Percentiles rank a stretch among this genome's conserved stretches.
phyloP scores from a whole-genome alignment of 2,888 invertebrate species.

The Scaptomyza cyrtandrae region DNA sequence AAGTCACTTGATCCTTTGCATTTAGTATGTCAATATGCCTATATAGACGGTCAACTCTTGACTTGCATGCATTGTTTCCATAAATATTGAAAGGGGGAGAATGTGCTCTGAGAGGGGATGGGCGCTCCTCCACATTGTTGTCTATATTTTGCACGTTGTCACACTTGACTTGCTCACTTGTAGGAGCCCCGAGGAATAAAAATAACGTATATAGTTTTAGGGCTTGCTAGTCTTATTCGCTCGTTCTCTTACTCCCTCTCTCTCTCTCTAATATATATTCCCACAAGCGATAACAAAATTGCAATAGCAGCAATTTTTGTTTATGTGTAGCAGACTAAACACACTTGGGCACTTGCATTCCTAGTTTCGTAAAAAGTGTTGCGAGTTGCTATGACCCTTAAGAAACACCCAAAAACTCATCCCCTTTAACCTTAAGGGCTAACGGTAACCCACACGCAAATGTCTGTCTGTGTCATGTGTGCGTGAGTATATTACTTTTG shows the following conservation, averaged over 20 bases:
- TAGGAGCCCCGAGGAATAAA: background rate
- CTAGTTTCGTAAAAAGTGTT: constrained; percentile 10
- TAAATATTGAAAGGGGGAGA: constrained; percentile 42
- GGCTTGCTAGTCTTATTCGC: constrained; percentile 32
- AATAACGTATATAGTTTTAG: constrained; percentile 25
- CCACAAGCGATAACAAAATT: background rate
- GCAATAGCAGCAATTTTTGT: constrained; percentile 20
- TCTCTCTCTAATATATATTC: constrained; percentile 1
- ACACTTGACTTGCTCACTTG: constrained; percentile 50
- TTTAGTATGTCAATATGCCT: constrained; percentile 72
- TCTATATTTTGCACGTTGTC: constrained; percentile 56
- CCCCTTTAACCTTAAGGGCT: constrained; percentile 11
- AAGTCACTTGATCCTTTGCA: constrained; percentile 66
- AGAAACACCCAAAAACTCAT: constrained; percentile 5
- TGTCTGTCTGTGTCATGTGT: constrained; percentile 42
- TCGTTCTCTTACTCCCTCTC: background rate
- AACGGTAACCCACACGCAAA: constrained; percentile 59
- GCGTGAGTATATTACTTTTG: constrained; percentile 23
- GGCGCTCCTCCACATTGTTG: constrained; percentile 40
- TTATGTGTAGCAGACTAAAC: background rate
- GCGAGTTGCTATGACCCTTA: background rate
- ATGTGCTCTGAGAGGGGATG: constrained; percentile 10
- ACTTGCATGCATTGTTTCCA: constrained; percentile 72
- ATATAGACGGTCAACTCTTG: constrained; percentile 51
- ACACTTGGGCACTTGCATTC: constrained; percentile 28